Evolutionary conservation across 2,113 vertebrate genomes (phyloP).

Genomic region (Siphamia tubifer): DNA sequence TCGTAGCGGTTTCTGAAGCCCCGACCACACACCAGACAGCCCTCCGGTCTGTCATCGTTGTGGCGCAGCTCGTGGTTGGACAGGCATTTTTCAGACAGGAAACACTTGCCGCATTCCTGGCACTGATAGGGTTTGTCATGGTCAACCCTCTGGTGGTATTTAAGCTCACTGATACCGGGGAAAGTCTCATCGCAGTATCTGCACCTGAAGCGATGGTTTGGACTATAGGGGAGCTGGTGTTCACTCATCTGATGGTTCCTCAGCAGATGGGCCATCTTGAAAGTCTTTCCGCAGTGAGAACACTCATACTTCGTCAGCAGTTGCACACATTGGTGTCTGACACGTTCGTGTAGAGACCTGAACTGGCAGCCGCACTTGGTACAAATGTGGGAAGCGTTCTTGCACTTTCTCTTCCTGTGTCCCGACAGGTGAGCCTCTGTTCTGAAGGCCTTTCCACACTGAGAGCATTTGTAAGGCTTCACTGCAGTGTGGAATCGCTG

Average conservation of each 20-base stretch:
- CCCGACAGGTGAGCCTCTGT: conserved; percentile 68
- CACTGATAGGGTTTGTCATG: conserved; percentile 74
- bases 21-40: conserved; percentile 66
- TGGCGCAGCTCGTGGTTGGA: conserved; percentile 71
- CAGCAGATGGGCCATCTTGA: conserved; percentile 72
- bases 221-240: conserved; percentile 73
- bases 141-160: conserved; percentile 71
- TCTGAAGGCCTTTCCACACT: conserved; percentile 75
- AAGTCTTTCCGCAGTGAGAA: conserved; percentile 72
- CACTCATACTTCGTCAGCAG: conserved; percentile 71
- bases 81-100: conserved; percentile 69
- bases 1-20: conserved; percentile 74
- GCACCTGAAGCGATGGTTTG: conserved; percentile 73
- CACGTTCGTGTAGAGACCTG: conserved; percentile 65
- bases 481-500: conserved; percentile 74
- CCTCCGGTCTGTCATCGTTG: conserved; percentile 67
- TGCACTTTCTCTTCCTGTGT: conserved; percentile 73
- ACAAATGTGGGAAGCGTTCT: conserved; percentile 71
- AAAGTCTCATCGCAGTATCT: conserved; percentile 72
- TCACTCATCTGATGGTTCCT: conserved; percentile 75
- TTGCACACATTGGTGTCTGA: conserved; percentile 73
- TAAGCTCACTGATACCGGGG: conserved; percentile 72
- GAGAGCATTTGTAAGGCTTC: conserved; percentile 77
- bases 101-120: conserved; percentile 75
- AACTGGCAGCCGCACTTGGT: conserved; percentile 74